These are phyloP conservation scores for Eurosta solidaginis DNA, from an alignment of 1,140 invertebrate genomes.

Conservation along the genomic window DNA sequence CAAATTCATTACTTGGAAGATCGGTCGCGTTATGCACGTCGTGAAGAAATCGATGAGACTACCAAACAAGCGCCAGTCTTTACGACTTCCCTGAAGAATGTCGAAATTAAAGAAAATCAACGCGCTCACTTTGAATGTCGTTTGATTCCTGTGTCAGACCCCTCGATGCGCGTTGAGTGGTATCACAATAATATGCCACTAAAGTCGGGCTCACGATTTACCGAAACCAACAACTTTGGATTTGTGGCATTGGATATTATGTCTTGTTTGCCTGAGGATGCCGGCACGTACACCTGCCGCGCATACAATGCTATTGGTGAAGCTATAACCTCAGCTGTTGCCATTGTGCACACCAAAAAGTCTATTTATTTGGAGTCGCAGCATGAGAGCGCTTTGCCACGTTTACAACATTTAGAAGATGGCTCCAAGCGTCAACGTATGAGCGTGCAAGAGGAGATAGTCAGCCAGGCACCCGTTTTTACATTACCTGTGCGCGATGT, in stretches of 20 bases:
- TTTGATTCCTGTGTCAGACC: slow-evolving; percentile 93
- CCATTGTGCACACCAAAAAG: slow-evolving; percentile 81
- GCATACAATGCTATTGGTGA: slow-evolving; percentile 85
- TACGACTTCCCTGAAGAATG: slow-evolving; percentile 86
- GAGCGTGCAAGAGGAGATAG: slow-evolving; percentile 72
- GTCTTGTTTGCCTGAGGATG: slow-evolving; percentile 88
- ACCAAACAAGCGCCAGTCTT: slow-evolving; percentile 89
- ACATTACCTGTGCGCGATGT: slow-evolving; percentile 87
- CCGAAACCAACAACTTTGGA: slow-evolving; percentile 92
- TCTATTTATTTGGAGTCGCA: slow-evolving; percentile 85
- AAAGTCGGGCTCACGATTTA: slow-evolving; percentile 86
- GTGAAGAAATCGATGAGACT: slow-evolving; percentile 77
- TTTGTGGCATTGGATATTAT: slow-evolving; percentile 92
- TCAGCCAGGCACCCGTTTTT: slow-evolving; percentile 90
- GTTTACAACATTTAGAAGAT: slow-evolving; percentile 85
- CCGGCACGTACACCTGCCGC: slow-evolving; percentile 88
- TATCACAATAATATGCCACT: slow-evolving; percentile 90
- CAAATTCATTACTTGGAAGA: slow-evolving; percentile 89
- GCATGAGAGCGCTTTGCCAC: slow-evolving; percentile 78
- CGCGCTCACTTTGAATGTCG: slow-evolving; percentile 95
- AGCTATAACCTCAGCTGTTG: slow-evolving; percentile 80
- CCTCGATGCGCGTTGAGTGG: slow-evolving; percentile 97
- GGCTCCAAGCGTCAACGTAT: slow-evolving; percentile 73
- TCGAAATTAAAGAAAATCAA: slow-evolving; percentile 93
- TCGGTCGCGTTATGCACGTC: slow-evolving; percentile 74